Evolutionary conservation across 2,113 vertebrate genomes (phyloP), one percentile per base, ranked within the genome.

Genomic region (Clarias macrocephalus): DNA sequence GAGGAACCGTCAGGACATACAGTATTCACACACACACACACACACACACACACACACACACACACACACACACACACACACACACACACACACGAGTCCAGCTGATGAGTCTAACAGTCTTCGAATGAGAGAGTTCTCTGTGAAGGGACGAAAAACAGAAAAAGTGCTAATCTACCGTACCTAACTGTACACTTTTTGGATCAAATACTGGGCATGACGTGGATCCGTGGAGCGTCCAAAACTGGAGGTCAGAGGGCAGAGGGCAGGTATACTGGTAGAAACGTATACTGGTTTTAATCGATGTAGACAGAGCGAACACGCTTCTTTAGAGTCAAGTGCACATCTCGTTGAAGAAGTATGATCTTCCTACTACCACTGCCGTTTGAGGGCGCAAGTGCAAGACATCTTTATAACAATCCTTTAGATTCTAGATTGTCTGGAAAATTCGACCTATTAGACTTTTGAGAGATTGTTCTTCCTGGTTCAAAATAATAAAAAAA

Each of bases 21-120:
- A 48, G 48, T 30, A 70, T 56, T 62, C 37, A 19, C 19, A 60
- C 21, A 75, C 48, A 48, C 48, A 48, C 42, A 48, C 19, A 60
- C 21, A 75, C 48, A 48, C 48, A 48, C 42, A 48, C 42, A 48
- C 42, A 48, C 42, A 42, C 37, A 42, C 37, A 42, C 37, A 42
- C 37, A 42, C 37, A 42, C 37, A 42, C 37, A 42, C 37, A 42
- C 37, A 42, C 37, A 42, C 37, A 42, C 37, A 48, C 48, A 48
- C 7, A 48, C 48, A 48, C 48, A 48, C 56, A 28, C 28, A 59
- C 23, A 70, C n/a, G 30, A 28, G 52, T 66, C 30, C 73, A 33
- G 30, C 11, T 77, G 80, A 77, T 57, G 70, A 5, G 13, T 54
- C 25, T 89, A 89, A 86, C 88, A 89, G 85, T 86, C 85, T 80